Evolutionary conservation across 2,797 vertebrate species (phyloP).

Genomic region (Xenops minutus): DNA sequence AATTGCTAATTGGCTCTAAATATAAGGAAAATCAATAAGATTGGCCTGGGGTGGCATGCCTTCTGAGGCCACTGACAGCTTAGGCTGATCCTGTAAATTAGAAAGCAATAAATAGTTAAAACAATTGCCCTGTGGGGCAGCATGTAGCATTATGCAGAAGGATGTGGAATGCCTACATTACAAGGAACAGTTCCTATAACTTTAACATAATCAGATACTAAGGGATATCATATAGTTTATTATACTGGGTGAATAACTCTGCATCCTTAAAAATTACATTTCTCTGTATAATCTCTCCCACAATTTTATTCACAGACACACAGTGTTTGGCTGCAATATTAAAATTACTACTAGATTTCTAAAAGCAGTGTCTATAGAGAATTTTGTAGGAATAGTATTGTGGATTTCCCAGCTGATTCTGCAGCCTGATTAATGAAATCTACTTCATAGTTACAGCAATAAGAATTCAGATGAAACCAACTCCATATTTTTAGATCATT

Average conservation of each 20-base stretch:
- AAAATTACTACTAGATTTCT: neutral
- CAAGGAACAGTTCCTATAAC: neutral
- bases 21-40: neutral
- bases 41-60: neutral
- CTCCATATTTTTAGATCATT: neutral
- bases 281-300: neutral
- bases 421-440: conserved; percentile 1
- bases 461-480: conserved; percentile 31
- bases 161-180: neutral
- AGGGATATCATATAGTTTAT: neutral
- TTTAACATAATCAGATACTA: neutral
- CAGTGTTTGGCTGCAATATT: neutral
- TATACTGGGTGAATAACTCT: neutral
- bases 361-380: neutral
- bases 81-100: neutral
- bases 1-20: neutral
- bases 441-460: neutral
- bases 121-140: neutral
- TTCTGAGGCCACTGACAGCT: neutral
- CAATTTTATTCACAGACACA: neutral
- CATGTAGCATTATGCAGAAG: neutral
- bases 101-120: neutral
- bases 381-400: neutral
- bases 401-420: neutral
- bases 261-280: neutral